Base-by-base conservation (phyloP, 2,888 invertebrate genomes). In the Ormyrus pomaceus region DNA sequence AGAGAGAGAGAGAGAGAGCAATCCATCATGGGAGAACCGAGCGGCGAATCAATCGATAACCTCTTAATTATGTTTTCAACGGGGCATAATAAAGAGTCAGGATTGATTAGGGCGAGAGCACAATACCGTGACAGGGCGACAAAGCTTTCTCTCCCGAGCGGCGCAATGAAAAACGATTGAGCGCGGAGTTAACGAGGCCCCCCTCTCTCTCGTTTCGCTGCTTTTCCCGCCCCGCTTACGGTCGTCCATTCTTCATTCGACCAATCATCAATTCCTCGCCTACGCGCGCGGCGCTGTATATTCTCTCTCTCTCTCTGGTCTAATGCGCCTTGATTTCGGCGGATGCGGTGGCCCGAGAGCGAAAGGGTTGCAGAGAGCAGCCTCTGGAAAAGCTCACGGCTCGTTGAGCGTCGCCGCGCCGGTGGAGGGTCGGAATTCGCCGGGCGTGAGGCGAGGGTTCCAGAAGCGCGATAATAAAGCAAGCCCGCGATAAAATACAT, bases 401-500 rank as follows among this genome's bases (percentile, higher is more conserved):
- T 89, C 87, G 89, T 90, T 90, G 90, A 89, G 89, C 88, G 84
- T 80, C 87, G 87, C 88, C 88, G 88, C 86, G 83, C 83, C 84
- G 45, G 19, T 74, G 76, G 84, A 85, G 87, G 86, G 86, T 84
- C 78, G 82, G 71, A 84, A 86, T 19, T 86, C 85, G 85, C 81
- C 82, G 79, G 71, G 83, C 83, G 82, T 84, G 84, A 88, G 89
- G 87, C 85, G 89, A 89, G 89, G 89, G 90, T 88, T 89, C 85
- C 83, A 81, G 84, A 84, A 77, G 82, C 82, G 83, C 82, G 87
- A 87, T 84, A 88, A 90, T 89, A 89, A 90, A 89, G 89, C 88
- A 89, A 83, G 85, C 45, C 11, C 83, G 88, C 88, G 88, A 89
- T 89, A 90, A 89, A 90, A 89, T 89, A 89, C 89, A 90, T 88